A percentile compares a stretch with the other conserved stretches of the same genome.
phyloP scores from a whole-genome alignment of 2,888 invertebrate species.

The Drosophila trichaetosa region DNA sequence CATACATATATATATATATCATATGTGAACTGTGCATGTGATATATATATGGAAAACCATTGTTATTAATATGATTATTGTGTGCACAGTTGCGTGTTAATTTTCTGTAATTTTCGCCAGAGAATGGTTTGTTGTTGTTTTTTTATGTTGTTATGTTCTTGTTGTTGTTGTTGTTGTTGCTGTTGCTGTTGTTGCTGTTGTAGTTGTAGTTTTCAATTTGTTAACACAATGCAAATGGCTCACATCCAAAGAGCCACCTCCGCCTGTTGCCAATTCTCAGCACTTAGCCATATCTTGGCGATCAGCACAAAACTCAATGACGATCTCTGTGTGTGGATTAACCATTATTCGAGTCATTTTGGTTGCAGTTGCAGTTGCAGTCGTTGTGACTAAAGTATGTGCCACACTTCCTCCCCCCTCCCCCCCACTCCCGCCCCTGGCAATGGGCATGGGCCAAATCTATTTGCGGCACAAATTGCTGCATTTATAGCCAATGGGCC shows the following conservation, averaged over 20 bases:
- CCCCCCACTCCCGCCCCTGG: constrained; percentile 1
- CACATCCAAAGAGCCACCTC: constrained; percentile 40
- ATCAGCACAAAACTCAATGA: constrained; percentile 39
- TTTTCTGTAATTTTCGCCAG: constrained; percentile 68
- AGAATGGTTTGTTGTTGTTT: constrained; percentile 33
- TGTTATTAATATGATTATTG: constrained; percentile 77
- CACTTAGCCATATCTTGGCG: constrained; percentile 26
- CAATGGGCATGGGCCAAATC: constrained; percentile 53
- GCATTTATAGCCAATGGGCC: constrained; percentile 49
- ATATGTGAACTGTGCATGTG: constrained; percentile 14
- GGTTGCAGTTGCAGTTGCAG: background rate
- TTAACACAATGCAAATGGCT: constrained; percentile 57
- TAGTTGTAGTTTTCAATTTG: constrained; percentile 35
- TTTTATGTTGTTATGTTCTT: constrained; percentile 21
- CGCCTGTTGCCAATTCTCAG: constrained; percentile 29
- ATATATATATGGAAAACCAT: constrained; percentile 44
- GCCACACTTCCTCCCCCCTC: background rate
- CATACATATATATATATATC: background rate
- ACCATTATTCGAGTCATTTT: constrained; percentile 58
- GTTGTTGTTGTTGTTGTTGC: background rate
- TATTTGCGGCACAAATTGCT: constrained; percentile 49
- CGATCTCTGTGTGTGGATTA: constrained; percentile 53
- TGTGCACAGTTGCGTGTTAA: constrained; percentile 80
- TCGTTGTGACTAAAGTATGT: background rate
- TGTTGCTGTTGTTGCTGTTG: constrained; percentile 4